These are phyloP conservation scores for Diacarnus erythraeanus DNA, from an alignment of 37 sponge, comb jelly and placozoan genomes.

Conservation along the genomic window DNA sequence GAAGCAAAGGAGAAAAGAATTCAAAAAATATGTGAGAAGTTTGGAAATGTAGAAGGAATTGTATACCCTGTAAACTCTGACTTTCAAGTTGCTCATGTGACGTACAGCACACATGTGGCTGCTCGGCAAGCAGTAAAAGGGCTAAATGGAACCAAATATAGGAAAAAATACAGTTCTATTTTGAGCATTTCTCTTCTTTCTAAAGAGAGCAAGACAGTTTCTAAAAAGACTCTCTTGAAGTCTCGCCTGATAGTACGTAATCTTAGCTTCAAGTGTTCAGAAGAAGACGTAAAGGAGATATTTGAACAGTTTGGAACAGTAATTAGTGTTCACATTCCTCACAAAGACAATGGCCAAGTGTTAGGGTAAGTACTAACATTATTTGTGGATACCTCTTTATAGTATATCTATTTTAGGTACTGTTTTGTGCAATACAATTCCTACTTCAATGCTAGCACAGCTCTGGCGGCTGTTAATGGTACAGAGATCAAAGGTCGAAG, in stretches of 20 bases:
- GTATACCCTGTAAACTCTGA: slow-evolving; percentile 42
- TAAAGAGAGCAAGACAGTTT: slow-evolving; percentile 25
- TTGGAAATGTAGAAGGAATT: slow-evolving; percentile 35
- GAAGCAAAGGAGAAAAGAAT: slow-evolving; percentile 39
- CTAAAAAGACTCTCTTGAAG: slow-evolving; percentile 55
- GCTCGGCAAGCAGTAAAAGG: slow-evolving; percentile 38
- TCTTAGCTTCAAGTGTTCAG: slow-evolving; percentile 62
- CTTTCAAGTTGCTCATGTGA: slow-evolving; percentile 35
- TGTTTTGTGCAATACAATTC: slow-evolving; percentile 82
- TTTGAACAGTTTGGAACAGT: slow-evolving; percentile 62
- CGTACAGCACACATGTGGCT: slow-evolving; percentile 38
- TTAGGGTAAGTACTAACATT: slow-evolving; percentile 3
- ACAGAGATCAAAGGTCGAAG: slow-evolving; percentile 65
- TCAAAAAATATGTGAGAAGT: slow-evolving; percentile 36
- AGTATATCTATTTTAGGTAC: slow-evolving; percentile 24
- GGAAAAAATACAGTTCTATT: neutral
- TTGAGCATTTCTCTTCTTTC: slow-evolving; percentile 28
- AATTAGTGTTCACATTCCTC: slow-evolving; percentile 69
- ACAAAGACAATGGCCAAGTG: slow-evolving; percentile 54
- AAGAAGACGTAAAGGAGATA: slow-evolving; percentile 51
- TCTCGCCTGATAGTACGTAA: slow-evolving; percentile 80
- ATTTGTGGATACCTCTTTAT: neutral
- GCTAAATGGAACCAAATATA: slow-evolving; percentile 49
- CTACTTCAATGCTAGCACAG: slow-evolving; percentile 61
- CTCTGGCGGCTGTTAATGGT: slow-evolving; percentile 62